Evolutionary conservation across 2,888 invertebrate genomes (phyloP), one percentile per base, ranked within the genome.

Genomic region (Thyatira batis): DNA sequence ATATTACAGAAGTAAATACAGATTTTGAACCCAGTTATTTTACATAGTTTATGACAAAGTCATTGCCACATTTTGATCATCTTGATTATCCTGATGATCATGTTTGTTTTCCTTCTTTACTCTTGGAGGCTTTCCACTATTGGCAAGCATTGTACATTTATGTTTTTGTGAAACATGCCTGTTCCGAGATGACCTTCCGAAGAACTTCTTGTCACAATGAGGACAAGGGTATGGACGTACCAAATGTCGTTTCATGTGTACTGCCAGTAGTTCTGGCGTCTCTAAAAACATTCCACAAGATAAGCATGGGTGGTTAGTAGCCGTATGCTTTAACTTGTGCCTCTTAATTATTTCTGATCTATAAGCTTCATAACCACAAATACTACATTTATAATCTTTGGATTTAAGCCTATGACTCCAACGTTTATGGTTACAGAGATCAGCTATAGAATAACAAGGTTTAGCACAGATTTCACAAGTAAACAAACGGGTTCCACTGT

Each of bases 391-490:
- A 28, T 71, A 80, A 25, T 58, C 57, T 33, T 72, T 72, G 8
- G 61, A 62, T 20, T 72, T 65, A 20, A 67, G 80, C 6, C 67
- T 63, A 59, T 89, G 89, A 1, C 71, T 74, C 33, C 60, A 73
- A 1, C 71, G 65, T 53, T 66, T 79, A 49, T 90, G 90, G 45
- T 84, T 87, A 8, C 78, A 76, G 0, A 91, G 69, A 57, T 89
- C 89, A 0, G 78, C 68, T 0, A 67, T 49, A 0, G 87, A 85
- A 50, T 68, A 87, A 54, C 86, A 90, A 17, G 83, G 73, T 5
- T 79, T 73, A 0, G 85, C 83, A 62, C 90, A 91, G 11, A 68
- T 68, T 51, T 89, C 89, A 69, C 90, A 90, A 0, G 85, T 75
- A 52, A 60, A 86, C 0, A 78, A 67, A 55, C 83, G 87, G 0